These are phyloP conservation scores for Sciurus vulgaris DNA, from an alignment of 2,797 vertebrate genomes.

Conservation along the genomic window DNA sequence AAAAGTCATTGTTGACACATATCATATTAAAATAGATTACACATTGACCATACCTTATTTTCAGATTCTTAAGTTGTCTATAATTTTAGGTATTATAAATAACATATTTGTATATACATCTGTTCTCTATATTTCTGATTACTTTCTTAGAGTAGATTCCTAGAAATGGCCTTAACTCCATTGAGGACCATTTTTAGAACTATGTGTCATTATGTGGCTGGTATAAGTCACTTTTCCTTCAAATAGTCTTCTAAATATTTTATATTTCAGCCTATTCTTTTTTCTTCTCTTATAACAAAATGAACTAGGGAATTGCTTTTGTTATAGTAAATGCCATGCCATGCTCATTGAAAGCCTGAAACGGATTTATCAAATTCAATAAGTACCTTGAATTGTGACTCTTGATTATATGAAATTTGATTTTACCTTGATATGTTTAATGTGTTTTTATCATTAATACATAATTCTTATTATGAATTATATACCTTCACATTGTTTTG, in stretches of 20 bases:
- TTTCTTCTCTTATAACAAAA: slow-evolving; percentile 12
- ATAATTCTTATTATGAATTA: not conserved
- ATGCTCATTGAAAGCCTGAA: slow-evolving; percentile 52
- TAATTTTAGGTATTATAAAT: slow-evolving; percentile 45
- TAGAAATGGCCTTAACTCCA: slow-evolving; percentile 42
- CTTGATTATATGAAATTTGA: slow-evolving; percentile 53
- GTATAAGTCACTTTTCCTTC: not conserved
- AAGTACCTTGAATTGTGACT: slow-evolving; percentile 64
- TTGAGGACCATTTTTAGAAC: not conserved
- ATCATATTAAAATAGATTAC: not conserved
- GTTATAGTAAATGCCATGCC: not conserved
- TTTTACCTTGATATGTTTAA: slow-evolving; percentile 56
- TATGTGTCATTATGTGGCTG: not conserved
- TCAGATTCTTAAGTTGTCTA: slow-evolving; percentile 25
- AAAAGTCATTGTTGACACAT: slow-evolving; percentile 10
- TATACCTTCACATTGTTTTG: not conserved
- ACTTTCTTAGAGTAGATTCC: slow-evolving; percentile 40
- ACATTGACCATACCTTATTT: not conserved
- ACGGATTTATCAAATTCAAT: slow-evolving; percentile 34
- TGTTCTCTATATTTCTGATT: slow-evolving; percentile 31
- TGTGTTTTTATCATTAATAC: slow-evolving; percentile 39
- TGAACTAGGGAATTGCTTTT: not conserved
- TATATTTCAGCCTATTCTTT: not conserved
- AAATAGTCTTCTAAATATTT: not conserved
- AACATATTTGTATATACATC: not conserved